These are phyloP conservation scores for Trachelus tabidus DNA, from an alignment of 2,888 invertebrate genomes.

Conservation along the genomic window DNA sequence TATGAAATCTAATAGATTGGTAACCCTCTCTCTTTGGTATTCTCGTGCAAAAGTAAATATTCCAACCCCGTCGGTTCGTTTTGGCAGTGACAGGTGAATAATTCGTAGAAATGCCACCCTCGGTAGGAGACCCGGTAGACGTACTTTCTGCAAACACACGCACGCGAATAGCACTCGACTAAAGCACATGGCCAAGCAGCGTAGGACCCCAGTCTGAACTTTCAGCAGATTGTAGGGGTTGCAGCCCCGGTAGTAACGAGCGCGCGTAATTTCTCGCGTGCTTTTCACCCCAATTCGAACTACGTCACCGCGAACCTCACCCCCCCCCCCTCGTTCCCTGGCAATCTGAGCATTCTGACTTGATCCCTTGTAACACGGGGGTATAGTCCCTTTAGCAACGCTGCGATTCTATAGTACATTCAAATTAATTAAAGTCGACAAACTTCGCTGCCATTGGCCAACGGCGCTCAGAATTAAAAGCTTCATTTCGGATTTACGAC, in stretches of 20 bases:
- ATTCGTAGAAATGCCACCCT: background rate
- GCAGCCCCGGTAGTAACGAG: background rate
- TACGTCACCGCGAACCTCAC: background rate
- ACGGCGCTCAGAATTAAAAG: background rate
- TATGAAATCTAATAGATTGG: background rate
- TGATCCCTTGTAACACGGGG: background rate
- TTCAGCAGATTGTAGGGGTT: background rate
- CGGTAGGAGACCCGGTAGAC: background rate
- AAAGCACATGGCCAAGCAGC: background rate
- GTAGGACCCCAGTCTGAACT: background rate
- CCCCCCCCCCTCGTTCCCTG: background rate
- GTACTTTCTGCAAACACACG: background rate
- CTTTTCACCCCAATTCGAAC: background rate
- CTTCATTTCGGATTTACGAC: background rate
- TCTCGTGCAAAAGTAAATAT: background rate
- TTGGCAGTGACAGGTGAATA: background rate
- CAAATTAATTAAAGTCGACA: background rate
- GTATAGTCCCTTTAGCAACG: background rate
- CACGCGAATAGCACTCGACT: background rate
- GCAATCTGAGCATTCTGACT: background rate
- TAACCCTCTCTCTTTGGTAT: background rate
- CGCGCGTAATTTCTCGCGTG: conserved; percentile 6
- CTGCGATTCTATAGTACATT: background rate
- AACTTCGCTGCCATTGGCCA: background rate
- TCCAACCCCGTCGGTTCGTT: background rate